A percentile compares a stretch with the other conserved stretches of the same genome.
Evolutionary conservation across 2,113 vertebrate species (phyloP).

Genomic region (Grammomys dolichurus): DNA sequence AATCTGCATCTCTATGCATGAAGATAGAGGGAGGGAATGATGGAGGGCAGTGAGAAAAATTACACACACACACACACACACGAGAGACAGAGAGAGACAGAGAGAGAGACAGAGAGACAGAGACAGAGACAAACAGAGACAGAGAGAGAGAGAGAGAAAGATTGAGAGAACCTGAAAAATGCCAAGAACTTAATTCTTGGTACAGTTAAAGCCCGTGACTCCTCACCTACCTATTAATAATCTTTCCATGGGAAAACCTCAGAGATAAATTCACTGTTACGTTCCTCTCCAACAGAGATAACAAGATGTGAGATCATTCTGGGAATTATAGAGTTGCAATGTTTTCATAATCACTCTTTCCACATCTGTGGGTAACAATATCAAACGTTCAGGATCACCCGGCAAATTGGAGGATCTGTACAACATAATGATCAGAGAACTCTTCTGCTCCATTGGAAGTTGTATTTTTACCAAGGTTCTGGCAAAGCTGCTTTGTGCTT

Average conservation of each 20-base stretch:
- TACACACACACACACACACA: neutral
- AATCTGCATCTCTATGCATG: neutral
- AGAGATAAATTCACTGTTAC: neutral
- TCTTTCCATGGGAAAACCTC: neutral
- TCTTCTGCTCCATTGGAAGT: neutral
- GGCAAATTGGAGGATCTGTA: neutral
- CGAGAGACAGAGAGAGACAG: neutral
- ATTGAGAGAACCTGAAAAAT: neutral
- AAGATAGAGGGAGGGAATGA: neutral
- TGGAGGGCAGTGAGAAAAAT: neutral
- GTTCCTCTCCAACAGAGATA: neutral
- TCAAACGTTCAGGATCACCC: neutral
- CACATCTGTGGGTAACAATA: neutral
- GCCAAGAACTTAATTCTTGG: neutral
- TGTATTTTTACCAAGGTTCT: neutral
- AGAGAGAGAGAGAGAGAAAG: neutral
- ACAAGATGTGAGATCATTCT: neutral
- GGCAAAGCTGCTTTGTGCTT: neutral
- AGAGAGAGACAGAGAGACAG: neutral
- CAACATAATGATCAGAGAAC: neutral
- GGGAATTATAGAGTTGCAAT: neutral
- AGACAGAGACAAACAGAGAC: neutral
- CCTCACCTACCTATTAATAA: neutral
- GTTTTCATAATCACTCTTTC: neutral
- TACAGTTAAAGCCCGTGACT: neutral